Evolutionary conservation across 2,113 vertebrate species (phyloP).

Genomic region (Heterotilapia buettikoferi): DNA sequence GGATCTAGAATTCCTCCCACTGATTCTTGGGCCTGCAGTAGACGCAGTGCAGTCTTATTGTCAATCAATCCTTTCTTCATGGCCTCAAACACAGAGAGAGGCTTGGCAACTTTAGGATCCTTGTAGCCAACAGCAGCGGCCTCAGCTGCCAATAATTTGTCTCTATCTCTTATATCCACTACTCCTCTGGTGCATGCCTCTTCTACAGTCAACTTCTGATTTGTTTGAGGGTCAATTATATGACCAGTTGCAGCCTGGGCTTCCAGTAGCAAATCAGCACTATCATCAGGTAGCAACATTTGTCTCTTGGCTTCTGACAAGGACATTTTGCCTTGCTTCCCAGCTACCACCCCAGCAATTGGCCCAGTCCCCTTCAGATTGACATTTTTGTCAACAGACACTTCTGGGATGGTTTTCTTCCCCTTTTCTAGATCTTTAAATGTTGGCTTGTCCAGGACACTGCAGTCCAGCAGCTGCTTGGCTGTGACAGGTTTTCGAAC

Average conservation of each 20-base stretch:
- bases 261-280: conserved; percentile 82
- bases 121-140: conserved; percentile 85
- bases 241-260: conserved; percentile 93
- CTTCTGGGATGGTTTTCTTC: conserved; percentile 81
- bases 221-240: conserved; percentile 83
- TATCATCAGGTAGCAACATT: conserved; percentile 76
- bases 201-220: conserved; percentile 81
- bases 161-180: conserved; percentile 79
- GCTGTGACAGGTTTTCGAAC: conserved; percentile 90
- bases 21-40: conserved; percentile 88
- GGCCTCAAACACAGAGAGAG: conserved; percentile 81
- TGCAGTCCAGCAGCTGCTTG: conserved; percentile 85
- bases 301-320: conserved; percentile 86
- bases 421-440: conserved; percentile 82
- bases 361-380: conserved; percentile 86
- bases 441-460: conserved; percentile 82
- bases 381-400: conserved; percentile 80
- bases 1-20: conserved; percentile 90
- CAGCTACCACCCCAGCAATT: conserved; percentile 80
- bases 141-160: conserved; percentile 84
- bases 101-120: conserved; percentile 79
- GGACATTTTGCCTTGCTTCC: conserved; percentile 74
- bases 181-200: conserved; percentile 81
- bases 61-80: conserved; percentile 85
- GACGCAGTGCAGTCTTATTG: conserved; percentile 75